A percentile compares a stretch with the other conserved stretches of the same genome.
These are phyloP conservation scores for Osmerus mordax DNA, from an alignment of 2,113 vertebrate genomes.

Conservation along the genomic window DNA sequence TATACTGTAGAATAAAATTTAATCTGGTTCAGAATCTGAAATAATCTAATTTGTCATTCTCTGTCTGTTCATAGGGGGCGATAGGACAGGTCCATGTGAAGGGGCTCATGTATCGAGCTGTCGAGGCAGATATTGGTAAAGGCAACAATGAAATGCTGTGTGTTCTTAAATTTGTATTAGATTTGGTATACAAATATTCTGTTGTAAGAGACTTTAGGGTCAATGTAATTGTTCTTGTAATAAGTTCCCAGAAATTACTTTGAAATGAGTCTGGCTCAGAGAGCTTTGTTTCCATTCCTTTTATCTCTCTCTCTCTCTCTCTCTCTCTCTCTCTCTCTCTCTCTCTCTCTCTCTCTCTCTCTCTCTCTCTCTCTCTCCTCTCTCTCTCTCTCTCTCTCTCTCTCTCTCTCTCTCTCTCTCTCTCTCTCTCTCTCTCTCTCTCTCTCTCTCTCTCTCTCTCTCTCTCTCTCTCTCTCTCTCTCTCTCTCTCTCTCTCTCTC, in stretches of 20 bases:
- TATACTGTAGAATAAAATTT: not conserved
- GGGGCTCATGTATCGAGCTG: slow-evolving; percentile 94
- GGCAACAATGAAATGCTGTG: not conserved
- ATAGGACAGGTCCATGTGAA: slow-evolving; percentile 96
- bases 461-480: not conserved
- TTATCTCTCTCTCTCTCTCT: not conserved
- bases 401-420: not conserved
- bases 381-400: not conserved
- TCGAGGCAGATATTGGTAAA: slow-evolving; percentile 94
- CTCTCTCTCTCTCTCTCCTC: not conserved
- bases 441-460: not conserved
- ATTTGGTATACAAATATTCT: not conserved
- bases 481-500: not conserved
- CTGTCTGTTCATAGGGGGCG: slow-evolving; percentile 78
- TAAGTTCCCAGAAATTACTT: slow-evolving; percentile 8
- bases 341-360: not conserved
- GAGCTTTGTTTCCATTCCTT: slow-evolving; percentile 8
- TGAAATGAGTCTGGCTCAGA: slow-evolving; percentile 9
- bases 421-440: not conserved
- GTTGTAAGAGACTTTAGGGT: slow-evolving; percentile 3
- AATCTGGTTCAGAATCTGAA: not conserved
- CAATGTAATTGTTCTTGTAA: not conserved
- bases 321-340: not conserved
- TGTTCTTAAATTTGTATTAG: not conserved
- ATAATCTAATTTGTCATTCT: not conserved